A percentile compares a stretch with the other conserved stretches of the same genome.
phyloP scores from a whole-genome alignment of 2,888 invertebrate genomes.

The Tipula unca region DNA sequence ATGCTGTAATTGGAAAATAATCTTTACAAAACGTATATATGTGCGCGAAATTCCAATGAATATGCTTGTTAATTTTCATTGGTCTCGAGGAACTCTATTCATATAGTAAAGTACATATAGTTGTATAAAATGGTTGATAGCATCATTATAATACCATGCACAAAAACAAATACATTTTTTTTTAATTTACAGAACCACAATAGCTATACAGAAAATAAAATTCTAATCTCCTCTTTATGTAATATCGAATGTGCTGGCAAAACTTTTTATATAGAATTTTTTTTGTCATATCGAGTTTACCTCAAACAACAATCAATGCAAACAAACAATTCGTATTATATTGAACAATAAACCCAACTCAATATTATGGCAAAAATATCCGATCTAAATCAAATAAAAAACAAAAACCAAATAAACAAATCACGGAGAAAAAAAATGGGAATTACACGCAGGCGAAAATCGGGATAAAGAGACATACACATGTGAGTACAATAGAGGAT shows the following conservation, averaged over 20 bases:
- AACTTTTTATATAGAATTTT: no score
- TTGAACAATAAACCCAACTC: not conserved
- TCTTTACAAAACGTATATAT: not conserved
- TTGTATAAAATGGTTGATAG: not conserved
- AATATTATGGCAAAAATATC: not conserved
- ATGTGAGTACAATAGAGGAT: not conserved
- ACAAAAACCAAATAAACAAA: not conserved
- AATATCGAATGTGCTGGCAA: not conserved
- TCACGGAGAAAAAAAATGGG: no score
- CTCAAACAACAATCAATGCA: not conserved
- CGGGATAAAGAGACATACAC: not conserved
- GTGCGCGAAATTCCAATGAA: not conserved
- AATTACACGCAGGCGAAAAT: not conserved
- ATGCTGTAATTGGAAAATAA: slow-evolving; percentile 8
- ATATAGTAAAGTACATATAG: not conserved
- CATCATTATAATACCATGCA: not conserved
- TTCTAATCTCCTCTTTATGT: not conserved
- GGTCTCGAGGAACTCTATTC: not conserved
- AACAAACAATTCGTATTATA: not conserved
- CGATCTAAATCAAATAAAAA: not conserved
- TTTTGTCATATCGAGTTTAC: slow-evolving; percentile 14
- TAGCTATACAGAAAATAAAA: not conserved
- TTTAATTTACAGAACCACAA: not conserved
- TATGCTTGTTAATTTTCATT: not conserved
- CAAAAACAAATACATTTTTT: not conserved